Evolutionary conservation across 2,797 vertebrate genomes (phyloP), one percentile per base, ranked within the genome.

Genomic region (Coccyzus lansbergi): DNA sequence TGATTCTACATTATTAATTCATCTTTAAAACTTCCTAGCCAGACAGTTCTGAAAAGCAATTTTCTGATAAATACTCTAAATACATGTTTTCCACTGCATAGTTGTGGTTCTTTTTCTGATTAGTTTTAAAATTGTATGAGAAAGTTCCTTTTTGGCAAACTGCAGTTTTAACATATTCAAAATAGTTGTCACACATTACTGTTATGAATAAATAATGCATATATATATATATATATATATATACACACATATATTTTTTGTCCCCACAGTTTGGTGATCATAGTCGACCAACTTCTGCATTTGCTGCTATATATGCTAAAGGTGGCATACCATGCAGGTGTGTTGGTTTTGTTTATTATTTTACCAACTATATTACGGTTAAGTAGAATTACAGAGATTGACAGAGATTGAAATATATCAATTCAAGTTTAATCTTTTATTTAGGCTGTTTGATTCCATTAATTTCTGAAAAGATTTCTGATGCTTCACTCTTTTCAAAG

Each of bases 301-400:
- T 98, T 92, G 97, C 98, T 69, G 97, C 98, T 65, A 91, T 97
- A 68, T 98, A 98, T 19, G 96, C 98, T 71, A 98, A 97, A 97
- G 98, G 98, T 77, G 98, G 97, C 36, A 97, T 98, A 95, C 98
- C 98, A 0, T 98, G 98, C 98, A 98, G 98, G 98, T 98, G 92
- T 63, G 88, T 89, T 44, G 7, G 48, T 20, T 67, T 94, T 67
- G 10, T 33, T 82, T 69, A 5, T 33, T 36, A 55, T 62, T 76
- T 83, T 53, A 26, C 5, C 28, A 74, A 81, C 34, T 90, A 16
- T 44, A 15, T 68, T 75, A 69, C 68, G 42, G 12, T n/a, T 15
- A 76, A 8, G 28, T 74, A 51, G 56, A 52, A 80, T 67, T 90
- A 90, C 46, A 56, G 38, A 52, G 46, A 28, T 38, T 62, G 34